phyloP scores from a whole-genome alignment of 92 coral and sea anemone genomes.

The Actinernus sp. region DNA sequence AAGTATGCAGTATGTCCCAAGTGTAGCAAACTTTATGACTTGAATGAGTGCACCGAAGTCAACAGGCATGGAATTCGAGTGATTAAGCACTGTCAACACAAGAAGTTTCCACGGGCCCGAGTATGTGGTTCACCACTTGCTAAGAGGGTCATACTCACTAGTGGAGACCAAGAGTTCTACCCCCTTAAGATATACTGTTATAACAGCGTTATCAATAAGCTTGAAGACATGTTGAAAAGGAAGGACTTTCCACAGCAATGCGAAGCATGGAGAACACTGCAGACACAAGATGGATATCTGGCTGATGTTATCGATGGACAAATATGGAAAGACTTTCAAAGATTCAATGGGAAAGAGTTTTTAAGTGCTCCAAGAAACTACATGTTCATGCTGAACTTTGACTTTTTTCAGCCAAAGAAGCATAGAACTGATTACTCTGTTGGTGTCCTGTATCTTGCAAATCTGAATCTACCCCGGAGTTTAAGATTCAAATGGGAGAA shows the following conservation, averaged over 20 bases:
- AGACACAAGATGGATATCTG: conserved; percentile 21
- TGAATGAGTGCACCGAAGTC: conserved; percentile 35
- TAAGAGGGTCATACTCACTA: conserved; percentile 36
- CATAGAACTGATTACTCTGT: conserved; percentile 62
- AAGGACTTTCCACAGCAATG: conserved; percentile 37
- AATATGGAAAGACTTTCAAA: conserved; percentile 52
- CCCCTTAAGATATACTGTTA: conserved; percentile 67
- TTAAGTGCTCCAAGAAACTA: conserved; percentile 39
- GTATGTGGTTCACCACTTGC: conserved; percentile 44
- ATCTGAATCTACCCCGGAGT: conserved; percentile 47
- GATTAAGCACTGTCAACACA: conserved; percentile 10
- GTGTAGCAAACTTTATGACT: conserved; percentile 34
- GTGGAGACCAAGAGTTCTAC: conserved; percentile 40
- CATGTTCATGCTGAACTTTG: conserved; percentile 65
- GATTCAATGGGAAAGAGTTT: conserved; percentile 47
- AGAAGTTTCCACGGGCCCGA: neutral
- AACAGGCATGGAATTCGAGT: conserved; percentile 26
- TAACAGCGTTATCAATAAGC: conserved; percentile 56
- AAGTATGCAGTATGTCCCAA: conserved; percentile 60
- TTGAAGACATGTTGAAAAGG: conserved; percentile 37
- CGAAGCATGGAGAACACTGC: conserved; percentile 48
- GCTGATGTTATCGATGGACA: conserved; percentile 54
- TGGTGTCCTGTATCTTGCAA: conserved; percentile 50
- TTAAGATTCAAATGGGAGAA: conserved; percentile 49
- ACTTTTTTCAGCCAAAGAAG: conserved; percentile 63